Conservation (phyloP, 2,797 vertebrate genomes). For the Anableps anableps region DNA sequence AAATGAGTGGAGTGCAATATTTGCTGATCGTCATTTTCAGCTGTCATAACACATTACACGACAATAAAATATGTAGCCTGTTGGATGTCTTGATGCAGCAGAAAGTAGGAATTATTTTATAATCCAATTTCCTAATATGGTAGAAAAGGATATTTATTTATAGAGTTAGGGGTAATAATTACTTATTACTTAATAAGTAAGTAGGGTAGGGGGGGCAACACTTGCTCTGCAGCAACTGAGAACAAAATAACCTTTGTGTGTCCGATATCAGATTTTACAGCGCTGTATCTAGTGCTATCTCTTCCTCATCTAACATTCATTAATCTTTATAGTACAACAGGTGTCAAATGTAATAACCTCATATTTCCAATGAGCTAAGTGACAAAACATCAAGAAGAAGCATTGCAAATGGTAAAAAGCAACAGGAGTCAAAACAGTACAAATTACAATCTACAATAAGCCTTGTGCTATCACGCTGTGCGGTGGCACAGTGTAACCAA, state of each 20-base stretch:
- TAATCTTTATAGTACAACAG: slow-evolving; percentile 39
- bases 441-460: slow-evolving; percentile 14
- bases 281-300: neutral
- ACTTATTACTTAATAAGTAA: neutral
- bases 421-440: slow-evolving; percentile 10
- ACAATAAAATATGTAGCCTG: neutral
- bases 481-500: slow-evolving; percentile 2
- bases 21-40: neutral
- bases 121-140: neutral
- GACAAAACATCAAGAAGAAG: neutral
- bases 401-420: slow-evolving; percentile 1
- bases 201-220: neutral
- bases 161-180: neutral
- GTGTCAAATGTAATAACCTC: slow-evolving; percentile 10
- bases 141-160: neutral
- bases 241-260: neutral
- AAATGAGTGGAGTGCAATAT: no score
- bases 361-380: slow-evolving; percentile 7
- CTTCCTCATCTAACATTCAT: slow-evolving; percentile 43
- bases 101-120: neutral
- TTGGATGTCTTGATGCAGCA: neutral
- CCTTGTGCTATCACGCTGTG: slow-evolving; percentile 8
- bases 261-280: slow-evolving; percentile 15
- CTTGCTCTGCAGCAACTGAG: neutral
- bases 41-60: neutral